Conservation (phyloP, 2,113 vertebrate species). For the Equus quagga region DNA sequence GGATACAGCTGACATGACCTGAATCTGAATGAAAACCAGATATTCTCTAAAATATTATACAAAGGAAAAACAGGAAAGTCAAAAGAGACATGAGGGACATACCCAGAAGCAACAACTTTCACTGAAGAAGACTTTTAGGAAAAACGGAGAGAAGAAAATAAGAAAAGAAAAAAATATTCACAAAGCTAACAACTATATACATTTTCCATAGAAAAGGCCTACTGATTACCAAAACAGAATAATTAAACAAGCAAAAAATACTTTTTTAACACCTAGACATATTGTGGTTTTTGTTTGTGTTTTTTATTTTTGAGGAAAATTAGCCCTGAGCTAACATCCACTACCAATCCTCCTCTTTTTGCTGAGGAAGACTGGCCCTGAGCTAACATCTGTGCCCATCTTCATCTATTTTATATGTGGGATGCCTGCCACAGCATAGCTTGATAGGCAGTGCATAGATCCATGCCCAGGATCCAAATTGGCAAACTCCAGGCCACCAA, state of each 20-base stretch:
- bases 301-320: no score
- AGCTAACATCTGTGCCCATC: no score
- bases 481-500: no score
- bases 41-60: neutral
- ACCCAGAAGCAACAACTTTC: neutral
- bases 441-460: no score
- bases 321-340: no score
- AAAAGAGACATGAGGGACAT: neutral
- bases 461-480: no score
- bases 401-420: no score
- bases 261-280: neutral
- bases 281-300: neutral
- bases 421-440: no score
- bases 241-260: slow-evolving; percentile 50
- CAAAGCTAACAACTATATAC: neutral
- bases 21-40: neutral
- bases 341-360: no score
- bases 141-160: neutral
- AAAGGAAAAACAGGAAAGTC: slow-evolving; percentile 31
- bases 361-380: no score
- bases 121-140: neutral
- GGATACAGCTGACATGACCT: neutral
- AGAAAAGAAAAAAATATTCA: neutral
- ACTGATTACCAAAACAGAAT: slow-evolving; percentile 31
- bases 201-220: neutral